phyloP scores from a whole-genome alignment of 2,888 invertebrate species.

The Ormia ochracea region DNA sequence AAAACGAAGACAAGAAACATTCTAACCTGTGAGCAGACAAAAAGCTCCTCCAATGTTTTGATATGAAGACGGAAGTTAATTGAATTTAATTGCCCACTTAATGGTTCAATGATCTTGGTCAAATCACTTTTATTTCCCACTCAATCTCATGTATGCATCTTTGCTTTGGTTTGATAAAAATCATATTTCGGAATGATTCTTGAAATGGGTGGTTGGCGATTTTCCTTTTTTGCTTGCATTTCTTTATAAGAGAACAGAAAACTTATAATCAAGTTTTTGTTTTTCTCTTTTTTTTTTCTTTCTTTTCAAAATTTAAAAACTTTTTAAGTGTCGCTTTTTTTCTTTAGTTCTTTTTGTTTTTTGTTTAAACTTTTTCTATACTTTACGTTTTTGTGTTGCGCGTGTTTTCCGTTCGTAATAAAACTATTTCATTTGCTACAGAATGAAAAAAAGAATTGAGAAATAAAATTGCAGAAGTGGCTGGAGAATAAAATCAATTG shows the following conservation, averaged over 20 bases:
- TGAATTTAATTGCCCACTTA: slow-evolving; percentile 76
- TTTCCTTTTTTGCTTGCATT: background rate
- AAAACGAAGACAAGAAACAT: background rate
- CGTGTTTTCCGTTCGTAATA: slow-evolving; percentile 59
- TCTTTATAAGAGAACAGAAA: slow-evolving; percentile 28
- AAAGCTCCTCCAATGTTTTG: slow-evolving; percentile 12
- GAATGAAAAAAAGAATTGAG: background rate
- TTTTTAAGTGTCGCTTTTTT: slow-evolving; percentile 51
- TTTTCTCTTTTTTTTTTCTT: slow-evolving; percentile 16
- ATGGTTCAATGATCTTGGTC: slow-evolving; percentile 73
- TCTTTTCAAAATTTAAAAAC: slow-evolving; percentile 51
- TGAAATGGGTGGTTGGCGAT: slow-evolving; percentile 3
- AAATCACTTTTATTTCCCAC: slow-evolving; percentile 52
- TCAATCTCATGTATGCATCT: slow-evolving; percentile 45
- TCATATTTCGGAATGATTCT: slow-evolving; percentile 25
- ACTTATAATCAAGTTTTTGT: slow-evolving; percentile 43
- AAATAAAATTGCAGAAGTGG: background rate
- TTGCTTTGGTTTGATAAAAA: slow-evolving; percentile 4
- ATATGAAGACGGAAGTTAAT: slow-evolving; percentile 69
- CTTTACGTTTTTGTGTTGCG: slow-evolving; percentile 49
- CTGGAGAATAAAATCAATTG: slow-evolving; percentile 52
- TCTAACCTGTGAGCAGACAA: slow-evolving; percentile 28
- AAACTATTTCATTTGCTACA: slow-evolving; percentile 58
- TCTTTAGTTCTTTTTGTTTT: background rate
- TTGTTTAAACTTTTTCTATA: slow-evolving; percentile 50